Evolutionary conservation across 2,797 vertebrate species (phyloP).

Genomic region (Microchirus variegatus): DNA sequence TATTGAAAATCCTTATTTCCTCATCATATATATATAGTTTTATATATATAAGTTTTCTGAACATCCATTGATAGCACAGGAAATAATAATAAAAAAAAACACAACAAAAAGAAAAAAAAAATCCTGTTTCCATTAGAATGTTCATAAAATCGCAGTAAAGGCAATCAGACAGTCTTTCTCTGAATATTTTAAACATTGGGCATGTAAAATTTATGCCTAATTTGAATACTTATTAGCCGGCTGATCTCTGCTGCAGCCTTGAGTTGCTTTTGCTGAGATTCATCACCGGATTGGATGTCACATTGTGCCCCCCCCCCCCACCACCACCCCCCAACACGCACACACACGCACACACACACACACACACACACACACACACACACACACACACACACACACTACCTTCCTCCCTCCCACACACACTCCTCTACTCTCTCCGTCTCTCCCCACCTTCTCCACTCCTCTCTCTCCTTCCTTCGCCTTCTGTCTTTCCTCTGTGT

Average conservation of each 20-base stretch:
- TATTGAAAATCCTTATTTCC: constrained; percentile 73
- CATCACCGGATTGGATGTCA: constrained; percentile 87
- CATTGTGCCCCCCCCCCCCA: constrained; percentile 72
- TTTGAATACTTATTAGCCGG: constrained; percentile 99
- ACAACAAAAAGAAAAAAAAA: constrained; percentile 20
- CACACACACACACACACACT: constrained; percentile 7
- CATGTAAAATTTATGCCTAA: constrained; percentile 99
- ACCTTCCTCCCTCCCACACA: constrained; percentile 27
- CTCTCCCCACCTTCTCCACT: constrained; percentile 76
- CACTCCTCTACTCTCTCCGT: constrained; percentile 65
- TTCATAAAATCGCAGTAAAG: constrained; percentile 93
- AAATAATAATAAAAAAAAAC: constrained; percentile 58
- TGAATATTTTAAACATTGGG: constrained; percentile 99
- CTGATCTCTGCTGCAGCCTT: constrained; percentile 95
- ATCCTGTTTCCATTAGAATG: constrained; percentile 88
- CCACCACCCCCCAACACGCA: too few relatives aligned
- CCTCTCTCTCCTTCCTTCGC: constrained; percentile 60
- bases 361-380: constrained; percentile 6
- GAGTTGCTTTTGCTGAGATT: constrained; percentile 91
- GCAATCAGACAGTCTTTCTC: constrained; percentile 95
- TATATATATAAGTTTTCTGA: constrained; percentile 69
- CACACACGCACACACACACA: neutral
- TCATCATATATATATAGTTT: constrained; percentile 35
- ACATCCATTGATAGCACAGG: constrained; percentile 54
- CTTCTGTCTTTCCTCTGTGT: constrained; percentile 64